Base-by-base conservation (phyloP, 2,113 vertebrate species). In the Eretmochelys imbricata region DNA sequence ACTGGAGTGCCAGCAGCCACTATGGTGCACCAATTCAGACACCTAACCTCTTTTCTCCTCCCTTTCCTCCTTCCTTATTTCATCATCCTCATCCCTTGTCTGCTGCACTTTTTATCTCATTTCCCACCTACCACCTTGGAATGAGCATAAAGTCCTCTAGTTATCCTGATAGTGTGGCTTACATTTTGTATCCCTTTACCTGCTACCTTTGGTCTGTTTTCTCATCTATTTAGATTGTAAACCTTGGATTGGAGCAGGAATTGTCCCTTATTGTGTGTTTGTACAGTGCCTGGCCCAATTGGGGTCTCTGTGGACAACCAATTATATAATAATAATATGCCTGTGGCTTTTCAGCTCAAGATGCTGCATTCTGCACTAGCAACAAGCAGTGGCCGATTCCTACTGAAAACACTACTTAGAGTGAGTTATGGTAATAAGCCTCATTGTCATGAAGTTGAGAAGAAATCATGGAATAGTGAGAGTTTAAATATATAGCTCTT, bases 41-140 rank as follows among this genome's bases (percentile, higher is more conserved):
- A 35, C 8, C 69, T 87, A 72, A 75, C 54, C 59, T 4, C 87
- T 19, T 91, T 2, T 35, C 1, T 80, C 31, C 9, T 49, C 27
- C 69, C 80, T 85, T 80, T 5, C 24, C 88, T 87, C 59, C 46
- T 90, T 94, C 84, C 89, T 51, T 48, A 8, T 80, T n/a, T 72
- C 81, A 88, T 91, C 59, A 87, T 93, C 48, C 6, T 50, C 54
- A 29, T 88, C 59, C 31, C n/a, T 94, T 95, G 83, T 80, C 4
- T 54, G 31, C 80, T 90, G 69, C 69, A 75, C 20, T 51, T 76
- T 29, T 90, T 76, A 20, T 76, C 9, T 9, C 8, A 8, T 48
- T 38, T 89, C 85, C 59, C 76, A 5, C 4, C 65, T 46, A 65
- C 14, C 62, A 35, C 31, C 31, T 65, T 65, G 62, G 62, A 65